Evolutionary conservation across 2,797 vertebrate genomes (phyloP), one percentile per base, ranked within the genome.

Genomic region (Hemibagrus guttatus): DNA sequence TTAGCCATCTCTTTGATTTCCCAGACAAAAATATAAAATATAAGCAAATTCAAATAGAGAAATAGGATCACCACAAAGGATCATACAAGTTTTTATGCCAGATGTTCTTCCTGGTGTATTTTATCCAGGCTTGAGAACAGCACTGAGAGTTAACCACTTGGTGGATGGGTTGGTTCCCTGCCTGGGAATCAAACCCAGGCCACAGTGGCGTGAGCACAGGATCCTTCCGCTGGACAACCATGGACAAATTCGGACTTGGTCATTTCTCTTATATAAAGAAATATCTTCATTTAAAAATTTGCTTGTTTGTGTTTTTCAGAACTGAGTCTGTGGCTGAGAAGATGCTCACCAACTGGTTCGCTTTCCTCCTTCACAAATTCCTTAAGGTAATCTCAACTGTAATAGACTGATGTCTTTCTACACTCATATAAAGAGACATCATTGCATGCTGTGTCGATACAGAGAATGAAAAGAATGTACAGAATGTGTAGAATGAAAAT

Each of bases 291-390:
- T 75, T 46, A 17, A 23, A 56, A n/a, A 3, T 56, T 5, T 85
- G n/a, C 58, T 52, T 75, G 31, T 52, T 35, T 88, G 31, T 89
- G 39, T 87, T 74, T 93, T 92, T 89, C 92, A 99, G 98, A 93
- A 99, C 98, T 0, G 98, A 99, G 92, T 99, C 98, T 0, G 98
- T 99, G 68, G 98, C 98, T 0, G 98, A 99, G 95, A 99, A 99
- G 96, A 99, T 99, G 98, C 95, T 99, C 85, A 99, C 98, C 3
- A 99, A 99, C 91, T 99, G 98, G 98, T 99, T 99, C 5, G 98
- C 98, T 80, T 99, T 99, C 94, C 97, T 99, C 11, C 96, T 99
- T 46, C 98, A 99, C 93, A 97, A 97, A 88, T 99, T 99, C 91
- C 93, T 97, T 76, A 97, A 97, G 96, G 97, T 97, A 93, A 95